Conservation (phyloP, 1,140 invertebrate species). For the Bicyclus anynana region DNA sequence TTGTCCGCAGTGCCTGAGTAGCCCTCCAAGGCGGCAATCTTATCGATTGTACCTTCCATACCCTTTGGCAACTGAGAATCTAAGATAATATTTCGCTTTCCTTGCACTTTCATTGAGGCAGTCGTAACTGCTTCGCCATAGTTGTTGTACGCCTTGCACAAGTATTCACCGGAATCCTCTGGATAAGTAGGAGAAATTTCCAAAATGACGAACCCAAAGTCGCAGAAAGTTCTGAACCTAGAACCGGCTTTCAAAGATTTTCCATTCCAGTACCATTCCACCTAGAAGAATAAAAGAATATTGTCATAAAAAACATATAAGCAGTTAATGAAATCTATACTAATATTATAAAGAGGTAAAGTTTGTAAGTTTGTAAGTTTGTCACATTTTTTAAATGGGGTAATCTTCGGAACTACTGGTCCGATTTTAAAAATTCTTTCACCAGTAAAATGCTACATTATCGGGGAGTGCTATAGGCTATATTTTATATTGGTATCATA, state of each 20-base stretch:
- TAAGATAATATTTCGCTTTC: slow-evolving; percentile 93
- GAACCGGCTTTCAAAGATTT: slow-evolving; percentile 93
- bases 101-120: slow-evolving; percentile 92
- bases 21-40: slow-evolving; percentile 95
- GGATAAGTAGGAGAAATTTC: slow-evolving; percentile 97
- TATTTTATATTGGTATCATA: too few relatives aligned
- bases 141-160: slow-evolving; percentile 92
- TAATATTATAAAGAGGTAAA: too few relatives aligned
- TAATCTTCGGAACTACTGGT: too few relatives aligned
- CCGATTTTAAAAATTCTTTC: too few relatives aligned
- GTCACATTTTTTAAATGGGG: too few relatives aligned
- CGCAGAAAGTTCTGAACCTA: slow-evolving; percentile 94
- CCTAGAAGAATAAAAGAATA: slow-evolving; percentile 66
- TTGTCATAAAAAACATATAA: not conserved
- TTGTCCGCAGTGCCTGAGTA: slow-evolving; percentile 82
- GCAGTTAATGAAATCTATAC: too few relatives aligned
- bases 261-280: slow-evolving; percentile 97
- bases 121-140: slow-evolving; percentile 96
- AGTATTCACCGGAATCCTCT: slow-evolving; percentile 96
- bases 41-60: slow-evolving; percentile 95
- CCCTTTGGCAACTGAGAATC: slow-evolving; percentile 95
- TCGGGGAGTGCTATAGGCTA: too few relatives aligned
- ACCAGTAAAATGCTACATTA: too few relatives aligned
- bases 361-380: too few relatives aligned
- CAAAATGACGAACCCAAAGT: slow-evolving; percentile 96